Conservation (phyloP, 2,888 invertebrate genomes). For the Hydroisotoma schaefferi region DNA sequence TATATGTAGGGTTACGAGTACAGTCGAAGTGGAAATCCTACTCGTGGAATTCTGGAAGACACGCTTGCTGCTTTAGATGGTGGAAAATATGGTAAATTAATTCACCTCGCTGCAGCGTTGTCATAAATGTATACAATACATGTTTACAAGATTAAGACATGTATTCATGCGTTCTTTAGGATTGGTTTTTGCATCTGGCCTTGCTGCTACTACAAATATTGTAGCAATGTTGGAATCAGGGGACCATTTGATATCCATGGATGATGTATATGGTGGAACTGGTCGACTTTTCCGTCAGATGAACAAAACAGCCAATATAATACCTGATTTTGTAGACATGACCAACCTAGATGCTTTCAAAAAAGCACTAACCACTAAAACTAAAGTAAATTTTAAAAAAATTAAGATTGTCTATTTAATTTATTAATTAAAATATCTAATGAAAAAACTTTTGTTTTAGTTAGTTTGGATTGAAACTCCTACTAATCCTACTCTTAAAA, state of each 20-base stretch:
- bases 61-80: conserved; percentile 87
- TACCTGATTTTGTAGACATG: conserved; percentile 57
- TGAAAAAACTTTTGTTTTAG: conserved; percentile 47
- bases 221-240: conserved; percentile 72
- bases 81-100: conserved; percentile 70
- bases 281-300: conserved; percentile 44
- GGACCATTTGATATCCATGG: conserved; percentile 57
- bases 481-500: conserved; percentile 60
- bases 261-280: conserved; percentile 58
- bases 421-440: neutral
- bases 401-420: neutral
- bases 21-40: conserved; percentile 90
- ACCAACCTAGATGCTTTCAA: conserved; percentile 53
- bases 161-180: conserved; percentile 16
- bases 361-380: conserved; percentile 56
- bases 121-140: neutral
- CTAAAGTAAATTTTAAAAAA: conserved; percentile 52
- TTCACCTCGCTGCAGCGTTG: neutral
- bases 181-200: conserved; percentile 74
- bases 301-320: conserved; percentile 50
- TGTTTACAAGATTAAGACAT: neutral
- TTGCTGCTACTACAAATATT: conserved; percentile 78
- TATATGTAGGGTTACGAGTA: conserved; percentile 77
- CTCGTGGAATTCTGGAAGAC: conserved; percentile 78
- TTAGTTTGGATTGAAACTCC: conserved; percentile 63